phyloP scores from a whole-genome alignment of 2,113 vertebrate genomes.

The Taurulus bubalis region DNA sequence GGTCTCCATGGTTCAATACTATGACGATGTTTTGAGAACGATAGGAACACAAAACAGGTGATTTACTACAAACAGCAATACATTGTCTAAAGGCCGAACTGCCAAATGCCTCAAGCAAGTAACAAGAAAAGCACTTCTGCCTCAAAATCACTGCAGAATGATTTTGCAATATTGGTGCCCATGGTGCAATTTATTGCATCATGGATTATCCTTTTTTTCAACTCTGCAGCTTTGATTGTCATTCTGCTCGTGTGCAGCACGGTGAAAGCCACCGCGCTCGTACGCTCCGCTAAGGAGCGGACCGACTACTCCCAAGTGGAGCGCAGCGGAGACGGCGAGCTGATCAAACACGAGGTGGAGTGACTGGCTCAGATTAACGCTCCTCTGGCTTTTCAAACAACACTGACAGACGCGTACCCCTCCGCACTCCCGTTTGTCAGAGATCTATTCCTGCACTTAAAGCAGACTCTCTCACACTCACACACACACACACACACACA shows the following conservation, averaged over 20 bases:
- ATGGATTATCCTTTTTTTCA: background rate
- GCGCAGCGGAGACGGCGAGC: conserved; percentile 41
- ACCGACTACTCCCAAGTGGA: conserved; percentile 15
- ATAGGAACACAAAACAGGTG: background rate
- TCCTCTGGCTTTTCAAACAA: conserved; percentile 76
- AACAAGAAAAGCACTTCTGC: background rate
- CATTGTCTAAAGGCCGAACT: background rate
- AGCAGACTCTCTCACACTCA: conserved; percentile 59
- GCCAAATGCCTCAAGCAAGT: background rate
- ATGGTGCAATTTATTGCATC: background rate
- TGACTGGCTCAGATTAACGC: conserved; percentile 75
- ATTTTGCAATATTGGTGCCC: background rate
- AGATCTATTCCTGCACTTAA: conserved; percentile 81
- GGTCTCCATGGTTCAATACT: background rate
- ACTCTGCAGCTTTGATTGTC: conserved; percentile 11
- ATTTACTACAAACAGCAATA: background rate
- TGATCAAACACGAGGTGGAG: conserved; percentile 70
- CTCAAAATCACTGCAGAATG: background rate
- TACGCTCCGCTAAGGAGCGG: background rate
- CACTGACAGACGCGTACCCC: conserved; percentile 73
- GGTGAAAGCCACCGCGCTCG: conserved; percentile 19
- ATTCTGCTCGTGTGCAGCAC: background rate
- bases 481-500: conserved; percentile 66
- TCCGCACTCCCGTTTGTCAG: conserved; percentile 76
- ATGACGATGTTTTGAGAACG: background rate